Base-by-base conservation (phyloP, 2,113 vertebrate genomes). In the Thomomys bottae region DNA sequence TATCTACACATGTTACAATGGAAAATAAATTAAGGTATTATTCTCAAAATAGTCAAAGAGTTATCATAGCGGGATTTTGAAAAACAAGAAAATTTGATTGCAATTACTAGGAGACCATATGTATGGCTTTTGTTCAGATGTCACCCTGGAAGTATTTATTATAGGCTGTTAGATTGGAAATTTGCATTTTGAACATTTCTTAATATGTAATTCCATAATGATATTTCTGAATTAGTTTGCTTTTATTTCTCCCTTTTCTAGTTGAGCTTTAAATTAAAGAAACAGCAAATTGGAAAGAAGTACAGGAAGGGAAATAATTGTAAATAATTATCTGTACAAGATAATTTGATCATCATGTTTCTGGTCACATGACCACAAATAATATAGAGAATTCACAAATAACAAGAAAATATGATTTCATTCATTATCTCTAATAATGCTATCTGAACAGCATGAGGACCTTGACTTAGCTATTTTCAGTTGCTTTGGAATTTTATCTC, bases 371-470 rank as follows among this genome's bases (percentile, higher is more conserved):
- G 10, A 94, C 80, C 89, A n/a, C 59, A 88, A 91, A 40, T 88
- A 87, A 96, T 76, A 93, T 71, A 89, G 17, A 40, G 78, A 90
- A 96, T 96, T 77, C 80, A 95, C 93, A 94, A 84, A 77, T 66
- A 94, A 93, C 30, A 64, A 83, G 73, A 84, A 96, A 88, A 32
- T 72, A 57, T 94, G 82, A 96, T 61, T 66, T 90, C 81, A 93
- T 91, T 93, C 59, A 45, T 72, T 20, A 54, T 90, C 36, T 75
- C 88, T 30, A n/a, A 94, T 91, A 78, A 66, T 54, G 38, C 54
- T 81, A 67, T 79, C 76, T 49, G 72, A 75, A 30, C 15, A 4
- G 14, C 40, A 88, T 24, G 34, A 42, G 23, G 36, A 15, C 57
- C 79, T 90, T 92, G 24, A 66, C 28, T 87, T 78, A 1, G 0